Evolutionary conservation across 2,888 invertebrate species (phyloP), one percentile per base, ranked within the genome.

Genomic region (Hololepta plana): DNA sequence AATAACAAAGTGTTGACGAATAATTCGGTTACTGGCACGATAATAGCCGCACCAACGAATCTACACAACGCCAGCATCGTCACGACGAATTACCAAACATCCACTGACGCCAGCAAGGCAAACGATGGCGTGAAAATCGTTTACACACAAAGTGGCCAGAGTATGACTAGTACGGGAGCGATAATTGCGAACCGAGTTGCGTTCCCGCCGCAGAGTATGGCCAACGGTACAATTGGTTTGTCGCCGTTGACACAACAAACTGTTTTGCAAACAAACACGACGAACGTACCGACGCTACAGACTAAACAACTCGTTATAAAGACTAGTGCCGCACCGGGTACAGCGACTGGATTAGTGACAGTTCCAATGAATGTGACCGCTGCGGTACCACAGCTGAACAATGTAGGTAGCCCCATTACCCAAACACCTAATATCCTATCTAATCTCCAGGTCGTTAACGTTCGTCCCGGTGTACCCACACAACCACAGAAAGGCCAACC

Each of bases 391-490:
- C 53, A 51, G 39, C 48, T 53, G 35, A 57, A 57, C 41, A 55
- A 53, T 43, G 54, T 58, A 46, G 55, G 57, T 53, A 48, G 49
- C 35, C 45, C 47, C 33, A 46, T 46, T 34, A 47, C 52, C 35
- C 52, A 51, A 33, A 32, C 34, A 41, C 47, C 49, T 38, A 49
- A 49, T 41, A 49, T 54, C 52, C 51, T 55, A 35, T 53, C 55
- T 44, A 80, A 79, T 57, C 79, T 87, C 44, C 80, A 81, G 57
- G 79, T 87, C 47, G 64, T 85, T 40, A 85, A 84, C 55, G 79
- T 81, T 64, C 66, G 84, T 39, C 74, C 79, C 27, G 72, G 70
- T 33, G 64, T 72, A 33, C 74, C 79, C 23, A 64, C 64, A 40
- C 63, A 72, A 39, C 63, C 68, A 17, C 76, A 76, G 51, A 82